Base-by-base conservation (phyloP, 2,797 vertebrate genomes). In the Ceryle rudis region DNA sequence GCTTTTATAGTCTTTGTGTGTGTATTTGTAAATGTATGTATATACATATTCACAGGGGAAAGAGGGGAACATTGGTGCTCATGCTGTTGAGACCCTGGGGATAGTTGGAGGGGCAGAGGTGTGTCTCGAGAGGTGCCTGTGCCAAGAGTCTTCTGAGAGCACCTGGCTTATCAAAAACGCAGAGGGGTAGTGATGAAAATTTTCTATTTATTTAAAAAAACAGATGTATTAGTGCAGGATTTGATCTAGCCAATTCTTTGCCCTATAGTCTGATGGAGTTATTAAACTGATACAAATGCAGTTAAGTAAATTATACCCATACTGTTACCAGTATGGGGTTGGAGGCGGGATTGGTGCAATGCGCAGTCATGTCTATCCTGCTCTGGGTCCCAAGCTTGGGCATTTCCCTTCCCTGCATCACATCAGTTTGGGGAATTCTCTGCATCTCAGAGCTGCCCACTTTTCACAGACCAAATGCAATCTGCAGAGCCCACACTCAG, bases 1-100 rank as follows among this genome's bases (percentile, higher is more conserved):
- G 89, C 81, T 92, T 96, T 95, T 92, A 69, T 66, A 91, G 58
- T 78, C 91, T 89, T 57, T 8, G 35, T 31, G 74, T 37, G 31
- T 62, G 62, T 81, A 94, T 93, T 86, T 89, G 65, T 89, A 90
- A 74, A 46, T 14, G 69, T 23, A 57, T 41, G 75, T 52, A 26
- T 19, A 70, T 57, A 33, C 49, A 81, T 70, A 81, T n/a, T 64
- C 60, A 42, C 23, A 75, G 61, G 29, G 29, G 55, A 58, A 57
- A 65, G 31, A 23, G 52, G 21, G 42, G 21, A 51, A 52, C 39
- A 28, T 3, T 0, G 1, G 20, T 25, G 58, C 33, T 79, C 31
- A 6, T 8, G 41, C 62, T 86, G 47, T 4, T 4, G 81, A 81
- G 42, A 79, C 58, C 11, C 67, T 42, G 73, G 67, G 52, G 31